Conservation (phyloP, 1,140 invertebrate species). For the Elymnias hypermnestra region DNA sequence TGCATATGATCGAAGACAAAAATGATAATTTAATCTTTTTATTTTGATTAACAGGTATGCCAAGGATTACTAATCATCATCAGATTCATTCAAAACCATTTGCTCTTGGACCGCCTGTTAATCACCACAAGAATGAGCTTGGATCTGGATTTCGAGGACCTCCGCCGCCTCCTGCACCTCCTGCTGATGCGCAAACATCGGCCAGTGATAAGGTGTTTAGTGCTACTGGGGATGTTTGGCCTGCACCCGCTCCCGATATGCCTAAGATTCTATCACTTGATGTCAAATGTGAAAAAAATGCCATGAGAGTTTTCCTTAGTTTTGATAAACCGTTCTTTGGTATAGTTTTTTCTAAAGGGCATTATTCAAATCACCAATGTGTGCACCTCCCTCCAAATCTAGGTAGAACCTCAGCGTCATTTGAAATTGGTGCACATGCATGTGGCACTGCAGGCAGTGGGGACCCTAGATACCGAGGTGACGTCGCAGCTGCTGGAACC, state of each 20-base stretch:
- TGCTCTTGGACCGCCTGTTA: conserved; percentile 66
- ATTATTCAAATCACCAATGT: conserved; percentile 94
- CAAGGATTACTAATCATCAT: conserved; percentile 69
- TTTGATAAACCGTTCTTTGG: conserved; percentile 97
- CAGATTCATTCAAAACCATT: conserved; percentile 68
- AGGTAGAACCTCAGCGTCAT: conserved; percentile 90
- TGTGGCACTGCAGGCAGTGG: conserved; percentile 95
- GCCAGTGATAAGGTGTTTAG: conserved; percentile 72
- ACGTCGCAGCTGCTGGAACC: conserved; percentile 90
- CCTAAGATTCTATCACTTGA: conserved; percentile 93
- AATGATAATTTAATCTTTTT: no score
- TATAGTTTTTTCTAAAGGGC: conserved; percentile 94
- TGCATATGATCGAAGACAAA: no score
- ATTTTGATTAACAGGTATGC: conserved; percentile 55
- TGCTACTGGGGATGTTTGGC: conserved; percentile 87
- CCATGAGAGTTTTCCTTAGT: conserved; percentile 94
- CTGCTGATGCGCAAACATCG: conserved; percentile 70
- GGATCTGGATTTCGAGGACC: conserved; percentile 80
- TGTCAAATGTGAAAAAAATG: conserved; percentile 95
- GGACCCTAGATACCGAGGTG: conserved; percentile 89
- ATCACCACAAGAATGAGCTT: conserved; percentile 69
- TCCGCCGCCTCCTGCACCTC: conserved; percentile 74
- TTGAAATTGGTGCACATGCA: conserved; percentile 92
- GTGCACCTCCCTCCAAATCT: conserved; percentile 92
- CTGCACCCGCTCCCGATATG: conserved; percentile 88